Evolutionary conservation across 2,888 invertebrate species (phyloP), one percentile per base, ranked within the genome.

Genomic region (Coleophora deauratella): DNA sequence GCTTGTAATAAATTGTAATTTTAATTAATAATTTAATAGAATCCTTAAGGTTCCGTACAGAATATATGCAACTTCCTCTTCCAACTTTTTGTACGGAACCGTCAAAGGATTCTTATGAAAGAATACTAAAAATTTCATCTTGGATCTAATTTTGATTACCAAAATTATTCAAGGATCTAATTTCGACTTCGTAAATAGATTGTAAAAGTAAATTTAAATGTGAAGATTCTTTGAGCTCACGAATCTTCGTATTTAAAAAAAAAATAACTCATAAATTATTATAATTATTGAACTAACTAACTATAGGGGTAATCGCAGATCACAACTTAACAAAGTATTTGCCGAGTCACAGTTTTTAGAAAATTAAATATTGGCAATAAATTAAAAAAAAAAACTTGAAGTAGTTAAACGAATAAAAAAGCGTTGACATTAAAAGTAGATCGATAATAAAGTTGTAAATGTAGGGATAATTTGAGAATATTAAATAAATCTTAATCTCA

Each of bases 291-390:
- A 41, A 52, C 54, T 57, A 62, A 52, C 62, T 60, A 62, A 21
- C 60, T 70, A 73, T 82, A 80, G 78, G 78, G 6, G 75, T 70
- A 74, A 73, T 80, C 74, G 81, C 79, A 75, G 63, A 75, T 82
- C 82, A 85, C 84, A 84, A 85, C 78, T 82, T 85, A 81, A 76
- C 73, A 77, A 21, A 57, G 59, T 82, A 74, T 80, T 80, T 70
- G 79, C 72, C 59, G 74, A 60, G 69, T 80, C 84, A 77, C 72
- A 60, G 68, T 63, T 54, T 45, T 54, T 55, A 52, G 54, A 62
- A 54, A 62, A 55, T 60, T 62, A 75, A 70, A 49, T 67, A 72
- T 77, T 76, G 78, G 80, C 80, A 80, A 82, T 81, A 80, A 82
- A 72, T 53, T 58, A 62, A 62, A 43, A 52, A 59, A 45, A 55